Percentiles rank a stretch among this genome's conserved stretches.
Evolutionary conservation across 2,113 vertebrate genomes (phyloP).

Genomic region (Dascyllus trimaculatus): DNA sequence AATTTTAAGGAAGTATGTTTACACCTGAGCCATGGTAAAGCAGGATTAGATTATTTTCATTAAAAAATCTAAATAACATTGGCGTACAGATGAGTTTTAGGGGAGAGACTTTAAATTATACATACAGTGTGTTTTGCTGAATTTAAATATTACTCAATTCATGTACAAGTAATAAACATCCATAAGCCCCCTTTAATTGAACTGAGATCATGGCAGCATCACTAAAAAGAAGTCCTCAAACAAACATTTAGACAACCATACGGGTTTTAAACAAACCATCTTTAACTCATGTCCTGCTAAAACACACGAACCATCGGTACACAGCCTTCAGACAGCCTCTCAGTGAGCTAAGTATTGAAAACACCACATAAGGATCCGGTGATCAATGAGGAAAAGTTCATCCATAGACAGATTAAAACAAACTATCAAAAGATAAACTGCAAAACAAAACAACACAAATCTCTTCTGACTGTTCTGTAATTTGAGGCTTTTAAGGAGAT

Average conservation of each 20-base stretch:
- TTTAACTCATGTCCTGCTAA: background rate
- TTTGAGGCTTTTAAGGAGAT: constrained; percentile 29
- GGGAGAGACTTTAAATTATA: too few relatives aligned
- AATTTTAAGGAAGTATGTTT: too few relatives aligned
- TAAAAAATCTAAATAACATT: too few relatives aligned
- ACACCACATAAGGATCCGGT: background rate
- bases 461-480: background rate
- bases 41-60: too few relatives aligned
- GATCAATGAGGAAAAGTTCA: constrained; percentile 6
- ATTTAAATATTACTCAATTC: too few relatives aligned
- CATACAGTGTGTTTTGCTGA: too few relatives aligned
- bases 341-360: background rate
- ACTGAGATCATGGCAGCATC: too few relatives aligned
- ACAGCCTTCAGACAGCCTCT: background rate
- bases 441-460: constrained; percentile 9
- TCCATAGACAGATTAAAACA: background rate
- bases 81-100: too few relatives aligned
- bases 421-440: background rate
- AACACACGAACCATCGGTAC: background rate
- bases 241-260: too few relatives aligned
- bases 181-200: background rate
- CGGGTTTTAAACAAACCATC: too few relatives aligned
- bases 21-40: too few relatives aligned
- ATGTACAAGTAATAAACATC: background rate
- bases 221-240: too few relatives aligned